Percentiles rank a stretch among this genome's conserved stretches.
Conservation (phyloP, 2,113 vertebrate species). For the Datnioides undecimradiatus region DNA sequence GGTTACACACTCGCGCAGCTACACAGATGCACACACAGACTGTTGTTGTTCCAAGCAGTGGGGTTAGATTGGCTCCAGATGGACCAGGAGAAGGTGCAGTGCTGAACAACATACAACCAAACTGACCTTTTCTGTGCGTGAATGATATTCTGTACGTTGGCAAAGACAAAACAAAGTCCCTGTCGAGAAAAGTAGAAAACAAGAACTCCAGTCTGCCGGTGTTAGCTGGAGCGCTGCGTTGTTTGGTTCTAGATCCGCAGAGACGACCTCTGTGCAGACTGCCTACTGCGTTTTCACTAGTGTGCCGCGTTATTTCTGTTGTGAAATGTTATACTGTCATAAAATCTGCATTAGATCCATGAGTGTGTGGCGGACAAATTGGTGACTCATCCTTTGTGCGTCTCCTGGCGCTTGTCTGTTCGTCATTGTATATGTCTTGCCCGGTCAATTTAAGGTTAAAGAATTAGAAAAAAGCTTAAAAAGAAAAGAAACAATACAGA, state of each 20-base stretch:
- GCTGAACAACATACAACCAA: slow-evolving; percentile 16
- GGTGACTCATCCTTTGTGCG: too few species aligned
- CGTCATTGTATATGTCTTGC: too few species aligned
- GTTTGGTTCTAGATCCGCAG: not conserved
- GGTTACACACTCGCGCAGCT: slow-evolving; percentile 12
- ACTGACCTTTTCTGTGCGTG: slow-evolving; percentile 12
- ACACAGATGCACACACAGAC: slow-evolving; percentile 14
- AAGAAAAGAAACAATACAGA: too few species aligned
- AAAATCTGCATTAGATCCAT: not conserved
- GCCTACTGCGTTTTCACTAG: not conserved
- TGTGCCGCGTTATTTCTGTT: not conserved
- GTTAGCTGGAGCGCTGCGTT: not conserved
- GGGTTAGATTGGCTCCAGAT: slow-evolving; percentile 66
- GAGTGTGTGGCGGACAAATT: too few species aligned
- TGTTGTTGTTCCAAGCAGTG: slow-evolving; percentile 51
- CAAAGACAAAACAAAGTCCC: not conserved
- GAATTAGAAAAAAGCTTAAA: too few species aligned
- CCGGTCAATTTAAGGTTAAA: too few species aligned
- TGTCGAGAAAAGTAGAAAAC: not conserved
- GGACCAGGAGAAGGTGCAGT: slow-evolving; percentile 45
- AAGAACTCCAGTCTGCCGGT: not conserved
- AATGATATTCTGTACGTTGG: not conserved
- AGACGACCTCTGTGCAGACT: not conserved
- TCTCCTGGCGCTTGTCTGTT: too few species aligned
- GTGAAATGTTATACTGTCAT: not conserved